Conservation (phyloP, 2,797 vertebrate genomes). For the Chiropotes sagulatus region DNA sequence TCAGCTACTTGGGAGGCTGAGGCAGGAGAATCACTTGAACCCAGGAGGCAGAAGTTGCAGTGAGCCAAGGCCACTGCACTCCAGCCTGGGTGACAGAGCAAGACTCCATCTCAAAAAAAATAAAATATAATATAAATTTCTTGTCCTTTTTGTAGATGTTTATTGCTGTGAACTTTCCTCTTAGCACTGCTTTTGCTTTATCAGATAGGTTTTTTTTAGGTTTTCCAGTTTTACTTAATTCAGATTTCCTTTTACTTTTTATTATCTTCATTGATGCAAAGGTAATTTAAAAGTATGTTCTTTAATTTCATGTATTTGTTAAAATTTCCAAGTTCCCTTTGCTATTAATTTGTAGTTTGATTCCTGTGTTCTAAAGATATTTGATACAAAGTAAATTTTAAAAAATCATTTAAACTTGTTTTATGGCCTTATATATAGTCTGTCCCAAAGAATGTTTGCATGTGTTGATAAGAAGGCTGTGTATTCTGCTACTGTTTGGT, state of each 20-base stretch:
- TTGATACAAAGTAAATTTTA: neutral
- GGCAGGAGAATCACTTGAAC: too few species aligned
- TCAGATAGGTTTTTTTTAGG: neutral
- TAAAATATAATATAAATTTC: neutral
- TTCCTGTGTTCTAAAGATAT: neutral
- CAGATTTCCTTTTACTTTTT: neutral
- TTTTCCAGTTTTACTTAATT: neutral
- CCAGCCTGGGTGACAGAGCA: too few species aligned
- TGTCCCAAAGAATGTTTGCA: neutral
- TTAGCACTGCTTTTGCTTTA: neutral
- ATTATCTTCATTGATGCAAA: neutral
- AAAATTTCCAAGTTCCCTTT: neutral
- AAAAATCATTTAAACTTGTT: neutral
- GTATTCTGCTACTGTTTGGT: neutral
- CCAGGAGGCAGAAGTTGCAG: too few species aligned
- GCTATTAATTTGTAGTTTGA: neutral
- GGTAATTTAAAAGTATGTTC: neutral
- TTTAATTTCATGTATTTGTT: neutral
- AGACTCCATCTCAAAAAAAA: too few species aligned
- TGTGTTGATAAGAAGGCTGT: neutral
- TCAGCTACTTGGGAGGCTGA: too few species aligned
- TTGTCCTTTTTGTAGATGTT: neutral
- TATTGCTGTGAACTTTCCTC: neutral
- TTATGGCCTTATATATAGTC: neutral
- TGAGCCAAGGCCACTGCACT: too few species aligned